Evolutionary conservation across 2,113 vertebrate species (phyloP).

Genomic region (Dryoscopus gambensis): DNA sequence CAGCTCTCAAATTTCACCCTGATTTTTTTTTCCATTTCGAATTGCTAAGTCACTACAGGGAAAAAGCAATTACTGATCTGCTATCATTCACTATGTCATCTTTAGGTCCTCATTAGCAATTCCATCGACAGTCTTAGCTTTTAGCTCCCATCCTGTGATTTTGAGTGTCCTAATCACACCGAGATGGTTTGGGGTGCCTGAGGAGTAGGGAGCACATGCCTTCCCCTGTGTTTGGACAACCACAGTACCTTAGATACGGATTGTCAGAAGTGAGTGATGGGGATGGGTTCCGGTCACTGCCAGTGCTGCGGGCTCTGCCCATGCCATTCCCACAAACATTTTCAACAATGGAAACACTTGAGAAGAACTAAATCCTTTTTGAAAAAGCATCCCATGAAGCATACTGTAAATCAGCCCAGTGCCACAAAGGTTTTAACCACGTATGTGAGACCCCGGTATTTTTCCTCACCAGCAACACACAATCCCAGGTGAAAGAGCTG

Average conservation of each 20-base stretch:
- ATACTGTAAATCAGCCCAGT: not conserved
- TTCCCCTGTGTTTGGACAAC: not conserved
- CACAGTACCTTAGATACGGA: rapidly evolving
- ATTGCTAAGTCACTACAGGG: constrained; percentile 20
- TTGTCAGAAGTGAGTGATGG: not conserved
- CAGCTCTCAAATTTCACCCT: constrained; percentile 2
- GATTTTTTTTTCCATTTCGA: constrained; percentile 20
- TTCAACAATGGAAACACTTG: not conserved
- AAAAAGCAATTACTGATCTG: constrained; percentile 42
- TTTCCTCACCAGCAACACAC: not conserved
- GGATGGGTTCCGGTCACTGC: rapidly evolving
- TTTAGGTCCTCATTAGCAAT: constrained; percentile 40
- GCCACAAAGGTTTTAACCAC: not conserved
- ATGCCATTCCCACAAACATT: rapidly evolving
- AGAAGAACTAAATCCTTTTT: not conserved
- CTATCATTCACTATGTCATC: constrained; percentile 4
- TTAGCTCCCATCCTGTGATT: not conserved
- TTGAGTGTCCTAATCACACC: not conserved
- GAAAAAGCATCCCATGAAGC: not conserved
- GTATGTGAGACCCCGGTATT: not conserved
- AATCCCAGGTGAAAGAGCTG: not conserved
- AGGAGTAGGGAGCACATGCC: not conserved
- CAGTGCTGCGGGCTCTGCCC: rapidly evolving
- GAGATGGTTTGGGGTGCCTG: not conserved
- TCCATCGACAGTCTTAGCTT: not conserved